A percentile compares a stretch with the other conserved stretches of the same genome.
phyloP scores from a whole-genome alignment of 2,888 invertebrate species.

The Syritta pipiens region DNA sequence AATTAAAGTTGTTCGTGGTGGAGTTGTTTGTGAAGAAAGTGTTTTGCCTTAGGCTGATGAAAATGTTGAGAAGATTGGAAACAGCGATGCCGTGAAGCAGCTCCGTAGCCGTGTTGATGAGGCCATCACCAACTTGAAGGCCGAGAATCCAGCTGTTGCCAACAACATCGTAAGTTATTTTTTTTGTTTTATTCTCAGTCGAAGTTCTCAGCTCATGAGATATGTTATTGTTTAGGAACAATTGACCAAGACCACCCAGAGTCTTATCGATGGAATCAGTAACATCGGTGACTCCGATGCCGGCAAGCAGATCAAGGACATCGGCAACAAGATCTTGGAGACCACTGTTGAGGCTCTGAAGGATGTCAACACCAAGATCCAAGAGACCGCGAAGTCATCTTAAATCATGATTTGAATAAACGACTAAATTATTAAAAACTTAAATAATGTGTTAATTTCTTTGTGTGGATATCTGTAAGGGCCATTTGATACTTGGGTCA shows the following conservation, averaged over 20 bases:
- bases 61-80: slow-evolving; percentile 35
- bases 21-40: background rate
- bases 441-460: background rate
- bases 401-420: slow-evolving; percentile 40
- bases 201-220: too few relatives aligned
- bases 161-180: slow-evolving; percentile 41
- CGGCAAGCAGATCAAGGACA: slow-evolving; percentile 49
- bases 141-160: slow-evolving; percentile 48
- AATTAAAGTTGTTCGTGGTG: too few relatives aligned
- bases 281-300: slow-evolving; percentile 48
- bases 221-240: slow-evolving; percentile 42
- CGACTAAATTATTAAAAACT: slow-evolving; percentile 5
- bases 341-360: slow-evolving; percentile 48
- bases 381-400: slow-evolving; percentile 31
- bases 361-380: slow-evolving; percentile 55
- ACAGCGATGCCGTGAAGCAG: slow-evolving; percentile 50
- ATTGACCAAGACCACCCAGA: slow-evolving; percentile 46
- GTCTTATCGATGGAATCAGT: slow-evolving; percentile 37
- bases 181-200: background rate
- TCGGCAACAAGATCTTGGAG: slow-evolving; percentile 52
- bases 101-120: slow-evolving; percentile 40
- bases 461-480: too few relatives aligned
- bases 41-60: slow-evolving; percentile 27
- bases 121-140: slow-evolving; percentile 37
- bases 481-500: too few relatives aligned